Conservation (phyloP, 2,888 invertebrate genomes). For the Caenorhabditis uteleia region DNA sequence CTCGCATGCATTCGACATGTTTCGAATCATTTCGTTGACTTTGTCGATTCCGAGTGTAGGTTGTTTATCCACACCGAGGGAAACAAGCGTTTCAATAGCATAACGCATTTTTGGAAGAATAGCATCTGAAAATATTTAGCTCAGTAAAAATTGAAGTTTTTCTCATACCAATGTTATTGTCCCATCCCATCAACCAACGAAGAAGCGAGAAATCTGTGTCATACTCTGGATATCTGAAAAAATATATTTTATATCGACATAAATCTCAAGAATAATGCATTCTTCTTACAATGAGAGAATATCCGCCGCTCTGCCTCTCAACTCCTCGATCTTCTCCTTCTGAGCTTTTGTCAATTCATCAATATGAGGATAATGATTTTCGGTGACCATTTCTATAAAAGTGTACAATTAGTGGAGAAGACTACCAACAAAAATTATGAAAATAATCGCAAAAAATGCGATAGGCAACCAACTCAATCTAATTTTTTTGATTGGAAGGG, state of each 20-base stretch:
- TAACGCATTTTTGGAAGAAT: slow-evolving; percentile 46
- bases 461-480: no score
- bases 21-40: slow-evolving; percentile 49
- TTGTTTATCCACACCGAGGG: slow-evolving; percentile 33
- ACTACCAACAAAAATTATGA: no score
- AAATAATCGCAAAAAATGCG: no score
- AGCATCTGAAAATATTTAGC: slow-evolving; percentile 22
- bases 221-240: slow-evolving; percentile 45
- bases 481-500: no score
- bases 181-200: slow-evolving; percentile 65
- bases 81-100: slow-evolving; percentile 31
- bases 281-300: slow-evolving; percentile 22
- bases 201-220: slow-evolving; percentile 60
- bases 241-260: neutral
- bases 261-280: neutral
- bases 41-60: slow-evolving; percentile 44
- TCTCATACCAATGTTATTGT: slow-evolving; percentile 57
- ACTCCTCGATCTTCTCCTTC: slow-evolving; percentile 44
- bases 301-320: slow-evolving; percentile 31
- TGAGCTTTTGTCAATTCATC: slow-evolving; percentile 35
- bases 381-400: slow-evolving; percentile 34
- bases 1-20: slow-evolving; percentile 47
- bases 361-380: slow-evolving; percentile 39
- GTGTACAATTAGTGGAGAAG: neutral
- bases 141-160: neutral